Percentiles rank a stretch among this genome's conserved stretches.
Evolutionary conservation across 1,140 invertebrate species (phyloP).

Genomic region (Atta colombica): DNA sequence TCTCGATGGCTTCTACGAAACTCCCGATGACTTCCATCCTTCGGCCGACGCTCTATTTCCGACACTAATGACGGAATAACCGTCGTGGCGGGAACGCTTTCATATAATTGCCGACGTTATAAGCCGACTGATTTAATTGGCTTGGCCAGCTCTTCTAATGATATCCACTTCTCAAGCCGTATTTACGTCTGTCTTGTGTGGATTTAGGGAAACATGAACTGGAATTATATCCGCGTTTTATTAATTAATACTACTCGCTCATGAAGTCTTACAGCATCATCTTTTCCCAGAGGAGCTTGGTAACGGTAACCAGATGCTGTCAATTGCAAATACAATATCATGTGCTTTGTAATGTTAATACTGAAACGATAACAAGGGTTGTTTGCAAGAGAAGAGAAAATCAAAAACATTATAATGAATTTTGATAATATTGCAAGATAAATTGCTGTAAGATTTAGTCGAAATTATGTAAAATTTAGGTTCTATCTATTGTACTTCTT

Average conservation of each 20-base stretch:
- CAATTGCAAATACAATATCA: background rate
- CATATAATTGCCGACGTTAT: constrained; percentile 46
- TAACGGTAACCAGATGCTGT: constrained; percentile 18
- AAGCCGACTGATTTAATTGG: constrained; percentile 36
- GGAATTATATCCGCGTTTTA: background rate
- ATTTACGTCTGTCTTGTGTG: constrained; percentile 8
- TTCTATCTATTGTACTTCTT: background rate
- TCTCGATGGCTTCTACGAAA: constrained; percentile 40
- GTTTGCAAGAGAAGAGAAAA: background rate
- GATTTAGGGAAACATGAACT: background rate
- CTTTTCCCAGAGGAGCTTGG: constrained; percentile 20
- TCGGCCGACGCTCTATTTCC: constrained; percentile 32
- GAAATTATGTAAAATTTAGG: background rate
- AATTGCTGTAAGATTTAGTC: background rate
- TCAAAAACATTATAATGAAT: background rate
- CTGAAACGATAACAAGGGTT: background rate
- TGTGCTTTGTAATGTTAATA: background rate
- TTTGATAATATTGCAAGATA: constrained; percentile 15
- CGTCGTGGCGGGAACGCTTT: background rate
- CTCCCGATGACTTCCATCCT: constrained; percentile 16
- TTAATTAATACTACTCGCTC: constrained; percentile 38
- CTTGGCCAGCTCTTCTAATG: constrained; percentile 12
- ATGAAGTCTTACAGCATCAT: background rate
- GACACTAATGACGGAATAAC: constrained; percentile 45
- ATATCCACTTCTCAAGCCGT: constrained; percentile 8